Conservation (phyloP, 1,140 invertebrate species). For the Drosophila bipectinata region DNA sequence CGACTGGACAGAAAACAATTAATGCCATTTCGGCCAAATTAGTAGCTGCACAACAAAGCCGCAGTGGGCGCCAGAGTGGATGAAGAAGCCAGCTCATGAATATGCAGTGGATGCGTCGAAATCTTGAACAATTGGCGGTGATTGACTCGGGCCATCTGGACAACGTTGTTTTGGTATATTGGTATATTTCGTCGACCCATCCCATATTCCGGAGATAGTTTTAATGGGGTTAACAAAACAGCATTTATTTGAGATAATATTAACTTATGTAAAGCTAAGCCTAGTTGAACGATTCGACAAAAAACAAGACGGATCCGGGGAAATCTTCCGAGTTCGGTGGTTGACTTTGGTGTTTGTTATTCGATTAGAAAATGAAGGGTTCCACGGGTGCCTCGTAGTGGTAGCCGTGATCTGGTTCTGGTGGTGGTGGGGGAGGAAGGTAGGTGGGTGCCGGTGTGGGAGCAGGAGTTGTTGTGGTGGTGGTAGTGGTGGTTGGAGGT, state of each 20-base stretch:
- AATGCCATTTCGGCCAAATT: constrained; percentile 60
- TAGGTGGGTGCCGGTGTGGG: constrained; percentile 48
- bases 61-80: not conserved
- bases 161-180: constrained; percentile 1
- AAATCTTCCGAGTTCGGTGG: constrained; percentile 29
- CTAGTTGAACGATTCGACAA: constrained; percentile 27
- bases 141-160: constrained; percentile 51
- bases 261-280: constrained; percentile 54
- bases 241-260: constrained; percentile 64
- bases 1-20: constrained; percentile 38
- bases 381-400: constrained; percentile 71
- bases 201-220: constrained; percentile 18
- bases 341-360: not conserved
- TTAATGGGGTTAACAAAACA: constrained; percentile 58
- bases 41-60: constrained; percentile 38
- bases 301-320: constrained; percentile 36
- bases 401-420: constrained; percentile 62
- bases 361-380: constrained; percentile 53
- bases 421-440: constrained; percentile 44
- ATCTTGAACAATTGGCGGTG: constrained; percentile 67
- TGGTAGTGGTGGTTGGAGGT: constrained; percentile 24
- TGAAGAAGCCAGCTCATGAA: constrained; percentile 47
- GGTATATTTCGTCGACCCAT: not conserved
- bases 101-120: constrained; percentile 57
- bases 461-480: constrained; percentile 18